Evolutionary conservation across 2,113 vertebrate species (phyloP).

Genomic region (Daboia siamensis): DNA sequence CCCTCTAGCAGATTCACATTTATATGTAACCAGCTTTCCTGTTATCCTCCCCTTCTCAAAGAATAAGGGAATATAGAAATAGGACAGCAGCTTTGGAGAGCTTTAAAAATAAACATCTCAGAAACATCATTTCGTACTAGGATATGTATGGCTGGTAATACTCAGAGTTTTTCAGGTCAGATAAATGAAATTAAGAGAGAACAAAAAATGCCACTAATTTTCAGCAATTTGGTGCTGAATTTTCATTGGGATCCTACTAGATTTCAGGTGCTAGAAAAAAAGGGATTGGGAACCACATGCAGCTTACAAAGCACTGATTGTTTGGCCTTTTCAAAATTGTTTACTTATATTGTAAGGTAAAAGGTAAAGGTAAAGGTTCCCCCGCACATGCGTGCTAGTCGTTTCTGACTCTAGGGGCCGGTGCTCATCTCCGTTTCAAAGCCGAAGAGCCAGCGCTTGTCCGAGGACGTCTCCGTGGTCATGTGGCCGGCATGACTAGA

Average conservation of each 20-base stretch:
- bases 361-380: too few species aligned
- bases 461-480: too few species aligned
- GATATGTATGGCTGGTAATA: background rate
- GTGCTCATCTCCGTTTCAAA: too few species aligned
- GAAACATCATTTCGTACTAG: background rate
- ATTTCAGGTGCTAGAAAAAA: background rate
- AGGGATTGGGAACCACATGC: background rate
- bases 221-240: background rate
- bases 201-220: background rate
- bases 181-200: background rate
- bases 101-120: background rate
- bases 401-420: too few species aligned
- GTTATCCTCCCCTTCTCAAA: background rate
- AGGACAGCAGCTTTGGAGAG: background rate
- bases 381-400: too few species aligned
- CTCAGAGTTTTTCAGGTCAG: background rate
- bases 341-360: background rate
- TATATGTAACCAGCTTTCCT: background rate
- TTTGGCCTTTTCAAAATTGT: background rate
- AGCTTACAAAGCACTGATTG: background rate
- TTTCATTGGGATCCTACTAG: background rate
- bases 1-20: background rate
- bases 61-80: background rate
- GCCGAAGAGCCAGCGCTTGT: too few species aligned
- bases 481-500: too few species aligned